These are phyloP conservation scores for Atethmia centrago DNA, from an alignment of 2,888 invertebrate species.

Conservation along the genomic window DNA sequence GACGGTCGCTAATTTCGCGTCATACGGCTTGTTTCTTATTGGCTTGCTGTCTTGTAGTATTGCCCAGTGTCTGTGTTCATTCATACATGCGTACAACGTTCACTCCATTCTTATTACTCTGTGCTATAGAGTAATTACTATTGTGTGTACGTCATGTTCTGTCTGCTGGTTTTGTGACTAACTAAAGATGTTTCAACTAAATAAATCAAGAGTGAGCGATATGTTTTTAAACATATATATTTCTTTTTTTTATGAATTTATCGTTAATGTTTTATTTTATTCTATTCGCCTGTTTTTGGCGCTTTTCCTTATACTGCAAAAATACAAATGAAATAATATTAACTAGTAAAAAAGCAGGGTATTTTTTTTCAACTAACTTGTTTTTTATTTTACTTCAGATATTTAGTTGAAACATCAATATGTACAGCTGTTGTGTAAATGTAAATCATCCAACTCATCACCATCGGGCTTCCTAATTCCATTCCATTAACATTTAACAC, in stretches of 20 bases:
- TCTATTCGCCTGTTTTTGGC: background rate
- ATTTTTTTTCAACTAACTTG: background rate
- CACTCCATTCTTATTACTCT: conserved; percentile 21
- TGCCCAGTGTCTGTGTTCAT: background rate
- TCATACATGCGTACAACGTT: background rate
- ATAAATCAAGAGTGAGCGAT: background rate
- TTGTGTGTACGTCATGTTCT: background rate
- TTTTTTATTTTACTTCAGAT: background rate
- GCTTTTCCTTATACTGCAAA: background rate
- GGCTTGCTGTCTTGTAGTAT: background rate
- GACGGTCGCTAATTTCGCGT: background rate
- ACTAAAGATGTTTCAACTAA: conserved; percentile 36
- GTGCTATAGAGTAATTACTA: conserved; percentile 1
- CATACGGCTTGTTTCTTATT: conserved; percentile 6
- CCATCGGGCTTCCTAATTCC: conserved; percentile 44
- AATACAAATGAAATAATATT: too few species aligned
- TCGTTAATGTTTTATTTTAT: background rate
- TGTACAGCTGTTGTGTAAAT: conserved; percentile 9
- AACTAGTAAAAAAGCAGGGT: too few species aligned
- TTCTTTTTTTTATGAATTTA: background rate
- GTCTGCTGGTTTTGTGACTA: conserved; percentile 24
- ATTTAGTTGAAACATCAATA: conserved; percentile 33
- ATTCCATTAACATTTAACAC: conserved; percentile 30
- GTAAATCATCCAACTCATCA: conserved; percentile 17
- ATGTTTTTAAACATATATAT: background rate